Evolutionary conservation across 2,888 invertebrate genomes (phyloP), one percentile per base, ranked within the genome.

Genomic region (Drosophila prolongata): DNA sequence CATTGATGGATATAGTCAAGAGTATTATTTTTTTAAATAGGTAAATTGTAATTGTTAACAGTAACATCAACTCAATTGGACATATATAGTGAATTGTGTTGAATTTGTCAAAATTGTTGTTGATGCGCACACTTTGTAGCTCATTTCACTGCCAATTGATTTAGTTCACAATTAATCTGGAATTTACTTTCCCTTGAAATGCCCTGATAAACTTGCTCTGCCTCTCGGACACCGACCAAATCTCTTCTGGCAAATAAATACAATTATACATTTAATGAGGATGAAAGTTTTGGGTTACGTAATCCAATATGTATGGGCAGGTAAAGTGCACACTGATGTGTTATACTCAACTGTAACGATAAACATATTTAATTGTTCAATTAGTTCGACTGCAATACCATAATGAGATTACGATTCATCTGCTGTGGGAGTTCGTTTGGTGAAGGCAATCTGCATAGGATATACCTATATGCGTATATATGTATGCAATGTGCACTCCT

Each of bases 351-450:
- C 49, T 27, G 61, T 11, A 61, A 62, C 49, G 58, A 59, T 54
- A 56, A 77, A 71, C 75, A 79, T 80, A 71, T 77, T 68, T 77
- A 72, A 80, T 78, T 75, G 76, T 80, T 77, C 61, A 70, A 70
- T 71, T 70, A 70, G 49, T 6, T 44, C 37, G 54, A 54, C 61
- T 61, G 70, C 53, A 70, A 50, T 70, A 27, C 70, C 27, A 71
- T 70, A 71, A 71, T 71, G 70, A 61, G 72, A 70, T 70, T 70
- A 71, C 54, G 54, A 71, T 61, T 47, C 71, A 50, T 30, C 43
- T 54, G 54, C 49, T 55, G 38, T 38, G 62, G 13, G 34, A 70
- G 71, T 49, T 54, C 37, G 61, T 38, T 70, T 54, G 54, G 34
- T 16, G n/a, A 50, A 43, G 35, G 35, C 64, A 37, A 50, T 43